Percentiles rank a stretch among this genome's conserved stretches.
Evolutionary conservation across 2,113 vertebrate genomes (phyloP).

Genomic region (Neolamprologus ventralis): DNA sequence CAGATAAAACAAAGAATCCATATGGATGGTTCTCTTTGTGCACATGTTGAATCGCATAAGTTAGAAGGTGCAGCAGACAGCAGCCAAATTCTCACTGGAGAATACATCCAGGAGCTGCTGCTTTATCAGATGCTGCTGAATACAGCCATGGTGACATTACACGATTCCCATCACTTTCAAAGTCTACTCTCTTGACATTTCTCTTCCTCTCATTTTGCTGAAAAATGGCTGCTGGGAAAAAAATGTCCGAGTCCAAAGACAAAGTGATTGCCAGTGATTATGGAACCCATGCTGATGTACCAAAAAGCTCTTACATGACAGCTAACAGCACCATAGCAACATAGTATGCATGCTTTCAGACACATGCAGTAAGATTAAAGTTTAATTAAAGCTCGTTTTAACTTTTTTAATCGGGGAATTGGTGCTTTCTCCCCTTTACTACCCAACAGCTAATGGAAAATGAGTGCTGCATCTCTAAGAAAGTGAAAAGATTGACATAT

Average conservation of each 20-base stretch:
- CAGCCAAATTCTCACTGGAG: not conserved
- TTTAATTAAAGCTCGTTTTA: constrained; percentile 43
- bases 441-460: not conserved
- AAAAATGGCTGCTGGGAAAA: not conserved
- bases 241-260: not conserved
- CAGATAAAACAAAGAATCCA: not conserved
- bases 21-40: not conserved
- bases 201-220: not conserved
- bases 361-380: constrained; percentile 5
- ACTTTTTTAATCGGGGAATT: constrained; percentile 20
- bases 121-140: not conserved
- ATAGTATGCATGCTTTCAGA: not conserved
- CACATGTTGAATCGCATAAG: not conserved
- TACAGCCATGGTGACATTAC: not conserved
- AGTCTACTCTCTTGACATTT: constrained; percentile 16
- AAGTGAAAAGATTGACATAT: not conserved
- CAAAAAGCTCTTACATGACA: not conserved
- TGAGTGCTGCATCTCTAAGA: not conserved
- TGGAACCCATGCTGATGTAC: not conserved
- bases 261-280: not conserved
- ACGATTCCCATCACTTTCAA: not conserved
- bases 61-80: not conserved
- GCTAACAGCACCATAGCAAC: not conserved
- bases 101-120: not conserved
- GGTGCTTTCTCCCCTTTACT: not conserved